Evolutionary conservation across 1,140 invertebrate genomes (phyloP).

Genomic region (Drosophila sp.): DNA sequence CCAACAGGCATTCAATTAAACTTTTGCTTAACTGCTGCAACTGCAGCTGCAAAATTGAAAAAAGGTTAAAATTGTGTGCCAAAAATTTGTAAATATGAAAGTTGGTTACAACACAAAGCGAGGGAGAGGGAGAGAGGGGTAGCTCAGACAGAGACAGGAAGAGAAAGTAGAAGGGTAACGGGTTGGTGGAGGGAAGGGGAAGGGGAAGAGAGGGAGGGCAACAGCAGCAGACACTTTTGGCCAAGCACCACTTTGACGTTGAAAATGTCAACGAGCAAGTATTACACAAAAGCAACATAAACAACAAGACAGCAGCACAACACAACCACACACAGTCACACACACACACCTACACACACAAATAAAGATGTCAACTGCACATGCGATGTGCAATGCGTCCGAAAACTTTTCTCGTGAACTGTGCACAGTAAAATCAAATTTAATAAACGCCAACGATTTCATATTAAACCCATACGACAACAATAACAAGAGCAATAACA

Average conservation of each 20-base stretch:
- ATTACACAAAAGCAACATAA: slow-evolving; percentile 35
- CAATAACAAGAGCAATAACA: no score
- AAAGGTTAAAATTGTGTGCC: slow-evolving; percentile 39
- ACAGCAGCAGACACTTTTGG: slow-evolving; percentile 45
- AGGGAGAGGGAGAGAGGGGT: not conserved
- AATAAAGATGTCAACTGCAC: slow-evolving; percentile 80
- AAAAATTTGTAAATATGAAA: slow-evolving; percentile 48
- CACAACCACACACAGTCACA: slow-evolving; percentile 9
- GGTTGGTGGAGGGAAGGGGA: no score
- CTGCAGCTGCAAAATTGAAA: slow-evolving; percentile 44
- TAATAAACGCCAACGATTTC: slow-evolving; percentile 76
- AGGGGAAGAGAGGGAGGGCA: not conserved
- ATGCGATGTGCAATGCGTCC: slow-evolving; percentile 65
- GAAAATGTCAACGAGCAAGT: slow-evolving; percentile 62
- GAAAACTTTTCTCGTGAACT: slow-evolving; percentile 62
- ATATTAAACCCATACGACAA: slow-evolving; percentile 68
- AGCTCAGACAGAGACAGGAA: not conserved
- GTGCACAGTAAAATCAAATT: slow-evolving; percentile 69
- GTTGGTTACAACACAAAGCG: slow-evolving; percentile 17
- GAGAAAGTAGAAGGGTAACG: not conserved
- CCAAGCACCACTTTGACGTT: slow-evolving; percentile 56
- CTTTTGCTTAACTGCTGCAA: slow-evolving; percentile 44
- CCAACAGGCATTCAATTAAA: slow-evolving; percentile 40
- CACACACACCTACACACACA: slow-evolving; percentile 18
- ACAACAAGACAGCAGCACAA: slow-evolving; percentile 41